Evolutionary conservation across 2,113 vertebrate species (phyloP).

Genomic region (Paradoxurus hermaphroditus): DNA sequence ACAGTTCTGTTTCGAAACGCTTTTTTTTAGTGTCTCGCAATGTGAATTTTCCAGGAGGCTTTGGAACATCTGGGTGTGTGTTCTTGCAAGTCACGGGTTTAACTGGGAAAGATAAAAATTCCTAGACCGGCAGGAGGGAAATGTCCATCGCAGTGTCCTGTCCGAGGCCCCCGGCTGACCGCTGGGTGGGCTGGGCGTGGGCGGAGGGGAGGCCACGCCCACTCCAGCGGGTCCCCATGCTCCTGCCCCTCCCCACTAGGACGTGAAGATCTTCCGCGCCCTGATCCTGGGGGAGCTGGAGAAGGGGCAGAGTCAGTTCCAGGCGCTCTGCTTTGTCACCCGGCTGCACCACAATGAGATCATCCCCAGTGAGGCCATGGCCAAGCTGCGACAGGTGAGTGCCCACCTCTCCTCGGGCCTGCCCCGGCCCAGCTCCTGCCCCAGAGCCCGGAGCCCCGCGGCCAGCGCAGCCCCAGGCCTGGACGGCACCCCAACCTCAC

Average conservation of each 20-base stretch:
- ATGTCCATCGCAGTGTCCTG: not conserved
- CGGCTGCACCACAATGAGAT: conserved; percentile 94
- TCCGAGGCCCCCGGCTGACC: not conserved
- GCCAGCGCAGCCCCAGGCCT: not conserved
- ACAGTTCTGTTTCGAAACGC: not conserved
- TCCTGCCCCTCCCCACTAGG: conserved; percentile 77
- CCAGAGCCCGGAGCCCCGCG: not conserved
- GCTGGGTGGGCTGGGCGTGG: fast-evolving
- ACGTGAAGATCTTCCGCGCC: conserved; percentile 97
- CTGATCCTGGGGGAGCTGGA: conserved; percentile 97
- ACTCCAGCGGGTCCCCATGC: not conserved
- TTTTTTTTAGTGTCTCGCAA: not conserved
- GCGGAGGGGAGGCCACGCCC: too few relatives aligned
- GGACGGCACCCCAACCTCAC: not conserved
- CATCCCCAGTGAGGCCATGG: conserved; percentile 98
- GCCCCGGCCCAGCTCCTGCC: not conserved
- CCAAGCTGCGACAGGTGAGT: conserved; percentile 93
- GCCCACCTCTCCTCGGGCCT: not conserved
- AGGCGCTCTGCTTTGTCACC: conserved; percentile 95
- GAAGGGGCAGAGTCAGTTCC: conserved; percentile 97
- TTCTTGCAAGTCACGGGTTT: not conserved
- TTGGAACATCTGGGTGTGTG: not conserved
- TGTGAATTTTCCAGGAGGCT: not conserved
- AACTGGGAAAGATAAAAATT: not conserved
- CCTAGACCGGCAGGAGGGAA: not conserved